A percentile compares a stretch with the other conserved stretches of the same genome.
Conservation (phyloP, 1,140 invertebrate species). For the Diabrotica undecimpunctata region DNA sequence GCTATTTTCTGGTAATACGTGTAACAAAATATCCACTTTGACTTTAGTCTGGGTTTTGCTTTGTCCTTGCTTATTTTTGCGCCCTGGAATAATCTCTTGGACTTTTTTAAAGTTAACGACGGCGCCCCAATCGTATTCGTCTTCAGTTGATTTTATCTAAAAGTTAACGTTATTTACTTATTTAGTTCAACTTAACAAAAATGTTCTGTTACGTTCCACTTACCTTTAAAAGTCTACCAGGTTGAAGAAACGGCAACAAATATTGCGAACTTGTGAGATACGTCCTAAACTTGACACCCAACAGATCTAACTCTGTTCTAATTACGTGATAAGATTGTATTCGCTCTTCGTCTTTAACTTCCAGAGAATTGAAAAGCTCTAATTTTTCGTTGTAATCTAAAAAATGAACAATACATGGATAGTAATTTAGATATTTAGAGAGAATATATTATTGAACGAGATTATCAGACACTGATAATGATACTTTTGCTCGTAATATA, state of each 20-base stretch:
- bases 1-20: slow-evolving; percentile 60
- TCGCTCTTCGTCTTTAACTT: slow-evolving; percentile 69
- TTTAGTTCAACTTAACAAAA: slow-evolving; percentile 22
- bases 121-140: slow-evolving; percentile 95
- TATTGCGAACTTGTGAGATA: slow-evolving; percentile 86
- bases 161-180: slow-evolving; percentile 16
- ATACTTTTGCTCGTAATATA: too few relatives aligned
- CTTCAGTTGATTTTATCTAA: slow-evolving; percentile 77
- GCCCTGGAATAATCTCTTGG: slow-evolving; percentile 45
- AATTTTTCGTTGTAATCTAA: slow-evolving; percentile 73
- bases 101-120: slow-evolving; percentile 89
- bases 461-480: too few relatives aligned
- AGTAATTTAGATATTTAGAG: too few relatives aligned
- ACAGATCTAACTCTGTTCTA: slow-evolving; percentile 71
- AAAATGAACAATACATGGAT: slow-evolving; percentile 9
- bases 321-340: slow-evolving; percentile 83
- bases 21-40: slow-evolving; percentile 78
- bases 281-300: slow-evolving; percentile 69
- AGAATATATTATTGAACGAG: too few relatives aligned
- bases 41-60: slow-evolving; percentile 58
- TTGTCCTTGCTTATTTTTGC: slow-evolving; percentile 51
- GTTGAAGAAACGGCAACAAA: slow-evolving; percentile 89
- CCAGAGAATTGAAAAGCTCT: slow-evolving; percentile 60
- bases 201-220: slow-evolving; percentile 51
- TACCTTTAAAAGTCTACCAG: slow-evolving; percentile 89